Percentiles rank a stretch among this genome's conserved stretches.
Evolutionary conservation across 2,888 invertebrate species (phyloP).

Genomic region (Balanococcus diminutus): DNA sequence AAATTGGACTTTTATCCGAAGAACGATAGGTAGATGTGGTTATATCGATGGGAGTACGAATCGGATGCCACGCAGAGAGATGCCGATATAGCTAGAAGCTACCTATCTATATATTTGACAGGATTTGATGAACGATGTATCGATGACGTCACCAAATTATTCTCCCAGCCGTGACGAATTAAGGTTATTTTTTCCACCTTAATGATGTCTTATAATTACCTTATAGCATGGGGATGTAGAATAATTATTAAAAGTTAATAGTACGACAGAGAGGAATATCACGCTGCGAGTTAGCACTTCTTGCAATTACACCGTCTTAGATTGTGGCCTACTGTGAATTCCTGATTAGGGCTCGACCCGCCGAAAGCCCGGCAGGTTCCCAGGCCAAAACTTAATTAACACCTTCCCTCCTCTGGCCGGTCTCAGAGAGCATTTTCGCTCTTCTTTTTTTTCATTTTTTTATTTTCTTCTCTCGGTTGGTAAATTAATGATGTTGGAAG

Average conservation of each 20-base stretch:
- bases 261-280: conserved; percentile 45
- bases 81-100: conserved; percentile 55
- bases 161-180: conserved; percentile 54
- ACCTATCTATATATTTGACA: conserved; percentile 51
- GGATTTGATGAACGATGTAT: conserved; percentile 55
- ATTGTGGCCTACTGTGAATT: conserved; percentile 55
- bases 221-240: conserved; percentile 49
- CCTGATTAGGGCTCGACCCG: conserved; percentile 54
- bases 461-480: background rate
- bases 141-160: conserved; percentile 55
- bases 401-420: conserved; percentile 46
- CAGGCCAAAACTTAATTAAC: conserved; percentile 55
- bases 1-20: background rate
- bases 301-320: conserved; percentile 54
- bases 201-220: conserved; percentile 55
- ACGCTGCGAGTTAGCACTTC: conserved; percentile 54
- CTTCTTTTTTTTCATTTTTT: conserved; percentile 32
- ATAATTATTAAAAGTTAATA: conserved; percentile 55
- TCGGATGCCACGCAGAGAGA: conserved; percentile 43
- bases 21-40: background rate
- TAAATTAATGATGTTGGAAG: conserved; percentile 48
- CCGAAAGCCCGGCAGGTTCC: conserved; percentile 55
- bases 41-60: background rate
- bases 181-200: conserved; percentile 55
- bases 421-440: conserved; percentile 35